phyloP scores from a whole-genome alignment of 2,888 invertebrate species.

The Ptilodon capucinus region DNA sequence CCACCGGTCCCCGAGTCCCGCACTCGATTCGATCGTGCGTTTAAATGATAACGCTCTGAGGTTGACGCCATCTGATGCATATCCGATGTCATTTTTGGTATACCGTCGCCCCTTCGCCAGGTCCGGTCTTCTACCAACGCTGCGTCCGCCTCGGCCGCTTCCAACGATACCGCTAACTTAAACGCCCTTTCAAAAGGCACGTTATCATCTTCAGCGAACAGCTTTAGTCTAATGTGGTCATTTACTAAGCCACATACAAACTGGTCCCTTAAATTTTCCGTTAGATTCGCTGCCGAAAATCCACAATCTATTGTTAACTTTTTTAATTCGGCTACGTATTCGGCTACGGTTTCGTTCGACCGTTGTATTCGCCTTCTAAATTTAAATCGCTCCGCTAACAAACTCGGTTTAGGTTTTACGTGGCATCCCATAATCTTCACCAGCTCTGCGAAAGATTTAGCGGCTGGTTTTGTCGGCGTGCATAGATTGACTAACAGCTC shows the following conservation, averaged over 20 bases:
- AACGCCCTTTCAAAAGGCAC: not conserved
- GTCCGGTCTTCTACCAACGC: not conserved
- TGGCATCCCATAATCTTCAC: not conserved
- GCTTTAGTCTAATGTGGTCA: not conserved
- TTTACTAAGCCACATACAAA: not conserved
- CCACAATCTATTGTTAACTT: not conserved
- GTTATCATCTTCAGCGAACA: not conserved
- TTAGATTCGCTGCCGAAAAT: not conserved
- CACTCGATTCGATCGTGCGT: too few relatives aligned
- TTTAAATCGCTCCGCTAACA: slow-evolving; percentile 9
- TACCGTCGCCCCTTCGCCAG: not conserved
- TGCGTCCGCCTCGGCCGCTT: not conserved
- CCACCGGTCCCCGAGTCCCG: too few relatives aligned
- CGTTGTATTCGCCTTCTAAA: slow-evolving; percentile 1
- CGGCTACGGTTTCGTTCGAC: not conserved
- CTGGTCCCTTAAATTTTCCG: not conserved
- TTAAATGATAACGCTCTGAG: too few relatives aligned
- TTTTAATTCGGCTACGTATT: slow-evolving; percentile 1
- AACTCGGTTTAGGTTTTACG: slow-evolving; percentile 9
- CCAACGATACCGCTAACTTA: not conserved
- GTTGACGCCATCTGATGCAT: too few relatives aligned
- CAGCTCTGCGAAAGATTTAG: not conserved
- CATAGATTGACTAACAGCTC: slow-evolving; percentile 1
- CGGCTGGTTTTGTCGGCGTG: not conserved
- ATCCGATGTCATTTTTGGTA: not conserved